Base-by-base conservation (phyloP, 2,113 vertebrate genomes). In the Neoarius graeffei region DNA sequence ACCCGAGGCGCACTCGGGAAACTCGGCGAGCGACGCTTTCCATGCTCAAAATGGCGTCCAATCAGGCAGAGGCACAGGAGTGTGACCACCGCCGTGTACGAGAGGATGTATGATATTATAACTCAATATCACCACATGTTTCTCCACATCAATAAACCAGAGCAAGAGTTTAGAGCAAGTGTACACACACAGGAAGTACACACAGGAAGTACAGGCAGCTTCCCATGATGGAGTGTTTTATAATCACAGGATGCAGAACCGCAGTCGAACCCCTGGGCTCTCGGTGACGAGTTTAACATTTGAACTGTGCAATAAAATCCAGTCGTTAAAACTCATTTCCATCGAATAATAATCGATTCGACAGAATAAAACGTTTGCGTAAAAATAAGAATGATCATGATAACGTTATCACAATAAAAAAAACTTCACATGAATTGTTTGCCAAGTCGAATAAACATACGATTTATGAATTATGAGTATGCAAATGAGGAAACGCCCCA, bases 31-130 rank as follows among this genome's bases (percentile, higher is more conserved):
- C 95, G 94, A 95, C 82, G 62, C 85, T 96, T 94, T 95, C 95
- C 93, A 93, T 91, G 5, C 13, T 84, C 62, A 84, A 67, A 84
- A 67, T 96, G 82, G 88, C 91, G 56, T 82, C 56, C 91, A 94
- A 92, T 87, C 93, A 95, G 94, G 94, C 93, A 95, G 95, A 96
- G 95, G 95, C 95, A 92, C 93, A 95, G 93, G 93, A 93, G 94
- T 93, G 93, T 91, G 95, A 94, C 94, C 88, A 90, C 91, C 93
- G 93, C 93, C 94, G 93, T 95, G 95, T 91, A 89, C 20, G 23
- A 67, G 82, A 84, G 62, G 14, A 17, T 67, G 42, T 67, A 66
- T 84, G 62, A 84, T 67, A 84, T 84, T 84, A 84, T 67, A 84
- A 84, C 82, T 84, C 62, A 67, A 84, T 84, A 84, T 27, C 8